phyloP scores from a whole-genome alignment of 2,797 vertebrate genomes.

The Apogon talboti region DNA sequence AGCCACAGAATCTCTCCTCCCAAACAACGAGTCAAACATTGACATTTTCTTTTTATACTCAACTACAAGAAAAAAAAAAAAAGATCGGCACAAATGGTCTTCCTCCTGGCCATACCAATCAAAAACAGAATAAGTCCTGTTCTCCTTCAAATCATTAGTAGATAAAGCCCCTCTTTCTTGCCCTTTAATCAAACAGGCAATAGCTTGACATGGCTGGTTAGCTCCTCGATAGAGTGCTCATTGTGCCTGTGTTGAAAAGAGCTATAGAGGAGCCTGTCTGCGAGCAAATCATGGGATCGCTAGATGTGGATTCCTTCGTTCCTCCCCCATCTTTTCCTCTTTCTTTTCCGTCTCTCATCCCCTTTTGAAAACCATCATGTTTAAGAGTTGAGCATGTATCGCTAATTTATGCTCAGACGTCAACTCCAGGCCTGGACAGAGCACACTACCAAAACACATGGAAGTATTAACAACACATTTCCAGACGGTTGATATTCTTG shows the following conservation, averaged over 20 bases:
- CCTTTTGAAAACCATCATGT: slow-evolving; percentile 35
- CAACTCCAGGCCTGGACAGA: background rate
- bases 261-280: slow-evolving; percentile 68
- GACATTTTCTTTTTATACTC: slow-evolving; percentile 60
- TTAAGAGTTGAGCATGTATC: slow-evolving; percentile 26
- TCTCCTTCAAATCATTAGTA: slow-evolving; percentile 69
- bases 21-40: slow-evolving; percentile 66
- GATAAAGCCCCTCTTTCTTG: slow-evolving; percentile 78
- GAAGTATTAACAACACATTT: background rate
- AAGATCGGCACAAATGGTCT: slow-evolving; percentile 40
- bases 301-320: slow-evolving; percentile 74
- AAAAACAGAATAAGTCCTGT: slow-evolving; percentile 74
- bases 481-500: slow-evolving; percentile 7
- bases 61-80: slow-evolving; percentile 45
- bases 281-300: slow-evolving; percentile 79
- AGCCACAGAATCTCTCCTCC: slow-evolving; percentile 53
- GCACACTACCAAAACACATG: slow-evolving; percentile 4
- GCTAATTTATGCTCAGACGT: slow-evolving; percentile 24
- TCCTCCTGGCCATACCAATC: slow-evolving; percentile 49
- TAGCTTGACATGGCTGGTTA: slow-evolving; percentile 80
- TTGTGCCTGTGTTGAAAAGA: slow-evolving; percentile 78
- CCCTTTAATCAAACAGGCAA: slow-evolving; percentile 81
- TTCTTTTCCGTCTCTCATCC: slow-evolving; percentile 31
- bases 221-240: slow-evolving; percentile 80
- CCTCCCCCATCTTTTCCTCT: slow-evolving; percentile 46